Evolutionary conservation across 2,113 vertebrate genomes (phyloP), one percentile per base, ranked within the genome.

Genomic region (Astatotilapia flaviijosephi): DNA sequence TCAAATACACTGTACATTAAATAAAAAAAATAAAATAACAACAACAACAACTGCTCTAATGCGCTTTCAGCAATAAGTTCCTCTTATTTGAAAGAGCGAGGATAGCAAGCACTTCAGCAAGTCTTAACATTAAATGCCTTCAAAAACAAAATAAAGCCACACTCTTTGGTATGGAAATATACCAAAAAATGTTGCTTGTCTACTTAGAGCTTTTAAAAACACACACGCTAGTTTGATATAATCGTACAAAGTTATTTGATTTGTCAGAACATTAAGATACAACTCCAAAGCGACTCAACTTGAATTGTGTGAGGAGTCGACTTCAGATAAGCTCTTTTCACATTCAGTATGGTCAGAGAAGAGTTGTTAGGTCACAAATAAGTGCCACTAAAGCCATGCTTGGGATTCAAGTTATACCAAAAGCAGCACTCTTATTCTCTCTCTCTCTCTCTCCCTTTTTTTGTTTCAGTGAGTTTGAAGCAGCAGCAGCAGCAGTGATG

Each of bases 81-180:
- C 65, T 86, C 91, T 84, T 55, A 79, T 80, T 86, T 83, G 77
- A 92, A 89, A 88, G 96, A 96, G 95, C 94, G 95, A 96, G 94
- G 96, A 96, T 94, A 94, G 95, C 95, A 94, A 97, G 96, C 96
- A 96, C 83, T 91, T 91, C 80, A 88, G 91, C 83, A 88, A 89
- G 77, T 80, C 79, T 79, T 94, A 95, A 94, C 92, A 93, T 95
- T 75, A 88, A 94, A 96, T 95, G 97, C 96, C 96, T 97, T 97
- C 96, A 94, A 90, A 84, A 90, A 89, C 95, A 92, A 37, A 65
- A 89, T 94, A 95, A 97, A 94, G 94, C 96, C 94, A 96, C 97
- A 96, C 97, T 98, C 97, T 99, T 99, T 98, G 97, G 97, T 98
- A 98, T 96, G 96, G 90, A 95, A 94, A 95, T 96, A 96, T 95